Conservation (phyloP, 2,888 invertebrate genomes). For the Stenurella melanura region DNA sequence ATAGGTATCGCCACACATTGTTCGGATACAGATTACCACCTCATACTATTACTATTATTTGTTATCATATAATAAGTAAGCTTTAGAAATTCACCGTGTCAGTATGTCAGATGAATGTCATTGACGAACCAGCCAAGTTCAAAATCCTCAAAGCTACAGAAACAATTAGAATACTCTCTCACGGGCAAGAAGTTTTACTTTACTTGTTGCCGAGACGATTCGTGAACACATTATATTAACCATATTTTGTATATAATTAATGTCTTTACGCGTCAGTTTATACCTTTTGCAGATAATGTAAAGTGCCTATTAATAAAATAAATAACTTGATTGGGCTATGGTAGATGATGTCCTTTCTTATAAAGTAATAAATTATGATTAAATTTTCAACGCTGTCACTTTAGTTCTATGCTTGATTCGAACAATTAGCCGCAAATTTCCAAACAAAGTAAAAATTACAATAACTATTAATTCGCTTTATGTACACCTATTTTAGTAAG, state of each 20-base stretch:
- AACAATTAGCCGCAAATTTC: constrained; percentile 17
- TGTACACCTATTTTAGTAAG: neutral
- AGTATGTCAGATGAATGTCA: neutral
- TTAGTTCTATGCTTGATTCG: neutral
- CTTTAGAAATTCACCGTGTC: neutral
- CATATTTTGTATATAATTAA: constrained; percentile 26
- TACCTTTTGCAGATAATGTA: constrained; percentile 4
- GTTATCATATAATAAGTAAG: too few relatives aligned
- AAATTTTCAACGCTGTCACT: constrained; percentile 37
- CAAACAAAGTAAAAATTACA: constrained; percentile 10
- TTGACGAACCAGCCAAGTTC: neutral
- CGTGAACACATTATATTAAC: constrained; percentile 12
- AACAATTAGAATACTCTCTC: neutral
- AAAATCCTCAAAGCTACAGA: neutral
- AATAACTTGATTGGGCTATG: constrained; percentile 27
- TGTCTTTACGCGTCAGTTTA: constrained; percentile 20
- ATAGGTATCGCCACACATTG: too few relatives aligned
- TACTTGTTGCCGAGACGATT: neutral
- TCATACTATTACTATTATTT: too few relatives aligned
- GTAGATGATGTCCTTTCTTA: constrained; percentile 4
- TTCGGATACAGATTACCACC: too few relatives aligned
- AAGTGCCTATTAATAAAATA: constrained; percentile 33
- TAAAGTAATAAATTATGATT: constrained; percentile 27
- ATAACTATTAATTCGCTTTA: neutral
- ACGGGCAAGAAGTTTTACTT: neutral